phyloP scores from a whole-genome alignment of 2,888 invertebrate species.

The Lysandra coridon region DNA sequence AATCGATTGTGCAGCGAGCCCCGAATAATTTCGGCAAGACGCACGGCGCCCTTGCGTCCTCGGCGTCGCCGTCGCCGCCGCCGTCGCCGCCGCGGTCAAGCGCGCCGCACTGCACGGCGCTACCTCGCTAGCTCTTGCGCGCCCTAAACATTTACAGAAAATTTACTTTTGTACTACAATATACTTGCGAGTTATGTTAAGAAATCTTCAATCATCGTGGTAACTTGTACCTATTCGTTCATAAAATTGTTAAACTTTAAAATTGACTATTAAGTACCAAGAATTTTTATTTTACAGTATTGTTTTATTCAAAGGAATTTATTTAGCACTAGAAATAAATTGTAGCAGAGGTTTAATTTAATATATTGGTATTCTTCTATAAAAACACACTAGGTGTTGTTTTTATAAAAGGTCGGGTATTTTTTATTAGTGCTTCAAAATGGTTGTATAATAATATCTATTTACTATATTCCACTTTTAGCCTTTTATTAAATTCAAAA shows the following conservation, averaged over 20 bases:
- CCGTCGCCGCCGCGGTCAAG: constrained; percentile 61
- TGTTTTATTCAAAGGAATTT: too few relatives aligned
- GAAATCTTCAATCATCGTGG: neutral
- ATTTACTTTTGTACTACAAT: neutral
- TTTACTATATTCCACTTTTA: too few relatives aligned
- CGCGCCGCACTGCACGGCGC: constrained; percentile 49
- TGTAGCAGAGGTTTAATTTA: too few relatives aligned
- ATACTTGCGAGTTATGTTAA: neutral
- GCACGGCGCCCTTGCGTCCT: constrained; percentile 78
- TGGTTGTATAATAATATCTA: too few relatives aligned
- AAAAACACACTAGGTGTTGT: too few relatives aligned
- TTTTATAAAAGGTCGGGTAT: too few relatives aligned
- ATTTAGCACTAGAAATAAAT: too few relatives aligned
- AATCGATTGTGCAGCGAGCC: constrained; percentile 81
- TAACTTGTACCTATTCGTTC: neutral
- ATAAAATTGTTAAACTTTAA: neutral
- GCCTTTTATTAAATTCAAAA: too few relatives aligned
- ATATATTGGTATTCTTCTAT: too few relatives aligned
- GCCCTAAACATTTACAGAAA: neutral
- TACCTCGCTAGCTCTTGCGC: constrained; percentile 45
- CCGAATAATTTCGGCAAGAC: constrained; percentile 81
- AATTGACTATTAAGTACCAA: too few relatives aligned
- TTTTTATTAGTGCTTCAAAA: too few relatives aligned
- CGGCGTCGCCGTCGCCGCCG: constrained; percentile 47
- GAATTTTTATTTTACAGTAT: too few relatives aligned